A percentile compares a stretch with the other conserved stretches of the same genome.
These are phyloP conservation scores for Poliocrania exsul DNA, from an alignment of 2,797 vertebrate species.

Conservation along the genomic window DNA sequence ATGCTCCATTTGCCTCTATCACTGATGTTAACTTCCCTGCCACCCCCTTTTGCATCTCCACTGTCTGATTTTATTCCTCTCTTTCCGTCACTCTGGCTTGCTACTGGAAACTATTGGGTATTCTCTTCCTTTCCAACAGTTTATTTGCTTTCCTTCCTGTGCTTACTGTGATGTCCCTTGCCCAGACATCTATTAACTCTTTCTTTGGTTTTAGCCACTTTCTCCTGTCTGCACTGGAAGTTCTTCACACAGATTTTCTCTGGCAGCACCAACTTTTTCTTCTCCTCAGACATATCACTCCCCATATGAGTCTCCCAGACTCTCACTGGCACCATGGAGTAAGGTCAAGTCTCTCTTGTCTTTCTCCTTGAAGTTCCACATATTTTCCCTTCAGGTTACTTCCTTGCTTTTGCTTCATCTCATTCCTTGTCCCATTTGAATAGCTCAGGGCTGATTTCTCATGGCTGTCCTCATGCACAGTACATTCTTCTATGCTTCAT, in stretches of 20 bases:
- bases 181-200: neutral
- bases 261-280: neutral
- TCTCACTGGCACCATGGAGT: neutral
- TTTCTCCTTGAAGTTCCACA: neutral
- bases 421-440: neutral
- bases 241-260: neutral
- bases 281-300: neutral
- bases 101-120: neutral
- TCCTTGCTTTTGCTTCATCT: neutral
- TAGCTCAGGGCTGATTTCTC: neutral
- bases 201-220: neutral
- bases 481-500: neutral
- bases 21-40: neutral
- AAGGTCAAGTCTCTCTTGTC: neutral
- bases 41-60: neutral
- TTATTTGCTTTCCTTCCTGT: slow-evolving; percentile 7
- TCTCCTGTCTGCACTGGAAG: neutral
- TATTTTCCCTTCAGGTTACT: neutral
- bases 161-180: neutral
- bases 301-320: neutral
- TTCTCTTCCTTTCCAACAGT: slow-evolving; percentile 34
- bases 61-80: neutral
- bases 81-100: neutral
- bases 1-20: neutral
- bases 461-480: neutral